Evolutionary conservation across 2,888 invertebrate species (phyloP).

Genomic region (Rotaria sp.): DNA sequence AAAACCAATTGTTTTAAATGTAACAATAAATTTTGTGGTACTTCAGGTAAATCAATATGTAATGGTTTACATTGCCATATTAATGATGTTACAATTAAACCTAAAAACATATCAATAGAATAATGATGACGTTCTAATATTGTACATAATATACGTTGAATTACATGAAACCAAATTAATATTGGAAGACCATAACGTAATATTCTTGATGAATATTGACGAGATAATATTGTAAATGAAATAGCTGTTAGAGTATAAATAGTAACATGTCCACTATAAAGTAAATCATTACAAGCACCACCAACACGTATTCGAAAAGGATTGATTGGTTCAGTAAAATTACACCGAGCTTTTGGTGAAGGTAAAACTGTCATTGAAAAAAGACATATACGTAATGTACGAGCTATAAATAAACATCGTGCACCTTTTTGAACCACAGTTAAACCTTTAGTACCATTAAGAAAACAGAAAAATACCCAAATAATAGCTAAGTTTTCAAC

Average conservation of each 20-base stretch:
- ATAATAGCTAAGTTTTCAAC: background rate
- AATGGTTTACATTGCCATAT: background rate
- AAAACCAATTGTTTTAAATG: background rate
- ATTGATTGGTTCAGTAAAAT: background rate
- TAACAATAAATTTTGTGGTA: conserved; percentile 16
- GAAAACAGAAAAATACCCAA: background rate
- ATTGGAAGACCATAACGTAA: background rate
- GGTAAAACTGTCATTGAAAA: background rate
- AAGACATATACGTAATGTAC: background rate
- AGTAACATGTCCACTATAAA: background rate
- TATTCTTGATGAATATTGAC: background rate
- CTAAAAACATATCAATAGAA: background rate
- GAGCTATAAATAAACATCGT: background rate
- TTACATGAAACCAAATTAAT: background rate
- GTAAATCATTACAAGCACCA: background rate
- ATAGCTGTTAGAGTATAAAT: background rate
- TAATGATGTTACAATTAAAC: background rate
- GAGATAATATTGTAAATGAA: background rate
- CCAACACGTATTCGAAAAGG: background rate
- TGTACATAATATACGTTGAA: background rate
- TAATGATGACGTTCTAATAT: conserved; percentile 13
- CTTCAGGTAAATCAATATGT: background rate
- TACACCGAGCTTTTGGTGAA: background rate
- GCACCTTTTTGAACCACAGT: background rate
- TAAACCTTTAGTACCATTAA: background rate